Evolutionary conservation across 2,113 vertebrate species (phyloP).

Genomic region (Ceyx margarethae): DNA sequence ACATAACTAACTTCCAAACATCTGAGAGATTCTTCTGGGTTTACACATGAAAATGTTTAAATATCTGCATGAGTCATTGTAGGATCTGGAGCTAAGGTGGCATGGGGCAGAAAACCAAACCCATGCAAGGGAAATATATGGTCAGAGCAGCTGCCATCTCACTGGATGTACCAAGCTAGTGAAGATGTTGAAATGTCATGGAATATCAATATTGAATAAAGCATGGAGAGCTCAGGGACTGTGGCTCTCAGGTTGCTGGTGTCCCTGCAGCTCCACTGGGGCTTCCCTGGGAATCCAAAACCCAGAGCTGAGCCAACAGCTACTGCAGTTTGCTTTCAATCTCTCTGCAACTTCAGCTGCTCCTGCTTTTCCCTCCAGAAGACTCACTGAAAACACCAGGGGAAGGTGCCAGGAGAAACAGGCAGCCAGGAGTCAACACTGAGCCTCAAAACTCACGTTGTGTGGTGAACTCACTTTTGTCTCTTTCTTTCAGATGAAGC

Average conservation of each 20-base stretch:
- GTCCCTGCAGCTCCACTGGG: background rate
- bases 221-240: background rate
- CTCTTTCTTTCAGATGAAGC: constrained; percentile 87
- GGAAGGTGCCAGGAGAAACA: background rate
- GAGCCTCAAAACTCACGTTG: fast-evolving
- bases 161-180: background rate
- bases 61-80: background rate
- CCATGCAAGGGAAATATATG: background rate
- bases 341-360: background rate
- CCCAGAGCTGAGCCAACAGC: background rate
- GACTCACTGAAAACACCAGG: background rate
- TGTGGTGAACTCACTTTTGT: background rate
- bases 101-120: background rate
- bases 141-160: background rate
- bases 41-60: background rate
- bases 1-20: constrained; percentile 3
- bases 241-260: background rate
- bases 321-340: background rate
- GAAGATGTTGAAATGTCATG: background rate
- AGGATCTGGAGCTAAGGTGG: constrained; percentile 24
- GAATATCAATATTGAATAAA: background rate
- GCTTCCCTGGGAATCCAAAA: background rate
- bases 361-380: background rate
- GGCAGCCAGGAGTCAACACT: background rate
- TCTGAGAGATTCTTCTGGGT: constrained; percentile 7